Evolutionary conservation across 2,888 invertebrate species (phyloP).

Genomic region (Epinotia bilunana): DNA sequence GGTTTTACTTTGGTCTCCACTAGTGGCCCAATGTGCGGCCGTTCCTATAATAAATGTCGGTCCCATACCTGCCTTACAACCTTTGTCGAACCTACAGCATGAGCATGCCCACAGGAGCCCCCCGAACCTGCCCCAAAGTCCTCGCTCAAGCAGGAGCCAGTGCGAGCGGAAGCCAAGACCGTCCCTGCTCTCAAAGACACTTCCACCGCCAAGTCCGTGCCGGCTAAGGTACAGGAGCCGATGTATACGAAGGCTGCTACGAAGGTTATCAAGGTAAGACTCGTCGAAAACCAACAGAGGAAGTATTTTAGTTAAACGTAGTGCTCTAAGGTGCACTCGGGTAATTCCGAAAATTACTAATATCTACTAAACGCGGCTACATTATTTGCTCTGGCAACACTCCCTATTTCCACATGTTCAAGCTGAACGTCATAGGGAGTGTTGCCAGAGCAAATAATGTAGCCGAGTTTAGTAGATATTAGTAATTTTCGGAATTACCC

Average conservation of each 20-base stretch:
- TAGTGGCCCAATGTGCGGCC: no score
- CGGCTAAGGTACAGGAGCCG: slow-evolving; percentile 74
- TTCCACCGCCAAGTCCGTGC: slow-evolving; percentile 67
- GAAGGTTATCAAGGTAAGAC: slow-evolving; percentile 68
- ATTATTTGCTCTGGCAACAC: no score
- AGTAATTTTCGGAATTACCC: no score
- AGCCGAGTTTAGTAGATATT: no score
- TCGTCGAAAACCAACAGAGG: not conserved
- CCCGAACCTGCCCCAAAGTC: slow-evolving; percentile 64
- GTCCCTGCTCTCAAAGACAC: slow-evolving; percentile 72
- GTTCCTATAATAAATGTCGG: no score
- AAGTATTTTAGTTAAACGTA: not conserved
- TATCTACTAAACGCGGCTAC: no score
- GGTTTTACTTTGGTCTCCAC: no score
- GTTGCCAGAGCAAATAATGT: no score
- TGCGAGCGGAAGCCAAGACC: slow-evolving; percentile 72
- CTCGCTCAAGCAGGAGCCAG: slow-evolving; percentile 64
- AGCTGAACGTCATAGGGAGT: no score
- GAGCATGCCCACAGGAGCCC: slow-evolving; percentile 59
- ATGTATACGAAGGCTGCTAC: slow-evolving; percentile 75
- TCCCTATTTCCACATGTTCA: no score
- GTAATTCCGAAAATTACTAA: no score
- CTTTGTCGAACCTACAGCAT: slow-evolving; percentile 25
- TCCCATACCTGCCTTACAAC: not conserved
- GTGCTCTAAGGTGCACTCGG: no score